Evolutionary conservation across 2,113 vertebrate genomes (phyloP).

Genomic region (Balaeniceps rex): DNA sequence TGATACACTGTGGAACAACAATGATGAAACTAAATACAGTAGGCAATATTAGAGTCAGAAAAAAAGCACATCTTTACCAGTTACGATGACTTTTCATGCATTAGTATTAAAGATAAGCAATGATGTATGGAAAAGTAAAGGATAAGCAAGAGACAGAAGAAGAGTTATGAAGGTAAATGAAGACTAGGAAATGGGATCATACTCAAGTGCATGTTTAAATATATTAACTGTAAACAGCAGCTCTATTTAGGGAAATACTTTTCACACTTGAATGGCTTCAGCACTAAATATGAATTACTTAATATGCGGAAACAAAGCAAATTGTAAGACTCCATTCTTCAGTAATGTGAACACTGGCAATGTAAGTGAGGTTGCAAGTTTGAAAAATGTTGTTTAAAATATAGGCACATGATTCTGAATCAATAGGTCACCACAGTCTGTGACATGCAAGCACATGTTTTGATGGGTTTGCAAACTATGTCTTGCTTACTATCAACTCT

Average conservation of each 20-base stretch:
- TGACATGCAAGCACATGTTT: constrained; percentile 43
- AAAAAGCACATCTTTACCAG: neutral
- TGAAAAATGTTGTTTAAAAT: constrained; percentile 40
- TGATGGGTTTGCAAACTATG: constrained; percentile 12
- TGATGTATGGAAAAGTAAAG: neutral
- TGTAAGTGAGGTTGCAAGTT: neutral
- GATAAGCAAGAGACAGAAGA: neutral
- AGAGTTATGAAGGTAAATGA: neutral
- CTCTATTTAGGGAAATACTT: constrained; percentile 5
- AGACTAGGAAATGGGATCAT: neutral
- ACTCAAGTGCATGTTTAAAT: neutral
- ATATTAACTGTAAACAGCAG: constrained; percentile 8
- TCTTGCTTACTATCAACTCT: constrained; percentile 41
- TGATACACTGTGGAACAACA: neutral
- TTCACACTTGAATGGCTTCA: constrained; percentile 16
- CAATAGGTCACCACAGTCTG: constrained; percentile 31
- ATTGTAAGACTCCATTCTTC: neutral
- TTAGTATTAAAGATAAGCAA: neutral
- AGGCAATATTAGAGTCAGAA: neutral
- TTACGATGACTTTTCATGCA: constrained; percentile 12
- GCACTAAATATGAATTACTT: constrained; percentile 1
- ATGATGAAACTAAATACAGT: neutral
- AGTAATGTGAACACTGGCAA: constrained; percentile 17
- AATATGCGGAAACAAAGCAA: neutral
- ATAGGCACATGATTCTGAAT: constrained; percentile 68